Evolutionary conservation across 2,888 invertebrate genomes (phyloP).

Genomic region (Cantharis rufa): DNA sequence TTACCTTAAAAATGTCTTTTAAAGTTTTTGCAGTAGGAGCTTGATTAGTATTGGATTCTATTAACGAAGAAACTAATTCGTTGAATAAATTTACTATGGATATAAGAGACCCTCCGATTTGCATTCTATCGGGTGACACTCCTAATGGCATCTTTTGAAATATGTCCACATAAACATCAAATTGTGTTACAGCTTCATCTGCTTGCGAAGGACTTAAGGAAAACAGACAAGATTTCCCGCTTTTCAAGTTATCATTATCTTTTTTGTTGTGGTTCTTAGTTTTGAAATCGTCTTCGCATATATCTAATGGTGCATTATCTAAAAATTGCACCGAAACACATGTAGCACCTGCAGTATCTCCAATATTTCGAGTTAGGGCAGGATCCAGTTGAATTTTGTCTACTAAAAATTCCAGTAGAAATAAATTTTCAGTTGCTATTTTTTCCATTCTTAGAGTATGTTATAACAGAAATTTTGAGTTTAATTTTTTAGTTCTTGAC

Average conservation of each 20-base stretch:
- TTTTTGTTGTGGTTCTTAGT: constrained; percentile 45
- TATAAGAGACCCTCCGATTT: constrained; percentile 63
- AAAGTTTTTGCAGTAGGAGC: constrained; percentile 62
- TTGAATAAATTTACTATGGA: constrained; percentile 66
- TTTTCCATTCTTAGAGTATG: constrained; percentile 49
- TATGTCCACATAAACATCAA: constrained; percentile 63
- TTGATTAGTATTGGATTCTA: constrained; percentile 52
- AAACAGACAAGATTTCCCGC: constrained; percentile 72
- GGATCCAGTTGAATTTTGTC: constrained; percentile 54
- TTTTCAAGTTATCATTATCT: constrained; percentile 59
- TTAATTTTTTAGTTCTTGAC: constrained; percentile 16
- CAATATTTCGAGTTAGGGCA: constrained; percentile 40
- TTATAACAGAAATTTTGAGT: constrained; percentile 14
- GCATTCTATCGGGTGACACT: constrained; percentile 65
- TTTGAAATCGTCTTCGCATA: constrained; percentile 64
- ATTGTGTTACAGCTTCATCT: constrained; percentile 58
- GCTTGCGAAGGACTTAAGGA: constrained; percentile 63
- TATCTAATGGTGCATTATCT: constrained; percentile 62
- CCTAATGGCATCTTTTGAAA: constrained; percentile 66
- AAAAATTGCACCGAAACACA: constrained; percentile 66
- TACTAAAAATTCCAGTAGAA: constrained; percentile 67
- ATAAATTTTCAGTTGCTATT: constrained; percentile 61
- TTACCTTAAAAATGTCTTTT: constrained; percentile 64
- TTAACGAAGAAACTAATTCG: constrained; percentile 58
- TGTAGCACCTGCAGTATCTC: constrained; percentile 58